Base-by-base conservation (phyloP, 2,888 invertebrate genomes). In the Nomada fabriciana region DNA sequence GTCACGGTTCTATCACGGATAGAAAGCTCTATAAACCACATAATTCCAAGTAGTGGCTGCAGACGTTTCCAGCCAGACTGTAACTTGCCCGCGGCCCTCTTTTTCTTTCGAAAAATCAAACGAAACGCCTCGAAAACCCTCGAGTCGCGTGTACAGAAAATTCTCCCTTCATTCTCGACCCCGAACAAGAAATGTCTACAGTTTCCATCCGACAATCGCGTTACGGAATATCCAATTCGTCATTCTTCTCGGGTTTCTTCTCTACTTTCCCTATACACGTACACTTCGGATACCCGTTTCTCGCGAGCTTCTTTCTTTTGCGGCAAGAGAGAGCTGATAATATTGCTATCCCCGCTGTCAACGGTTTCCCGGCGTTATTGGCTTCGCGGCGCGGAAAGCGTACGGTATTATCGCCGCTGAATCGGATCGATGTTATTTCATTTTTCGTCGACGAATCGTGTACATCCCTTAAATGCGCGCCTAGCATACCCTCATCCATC, bases 181-280 rank as follows among this genome's bases (percentile, higher is more conserved):
- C 0, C 23, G 23, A 25, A 29, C 13, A 10, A 23, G 71, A 55
- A 42, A 43, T 13, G 43, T 63, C 20, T 42, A 57, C 43, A 18
- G 23, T 52, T 57, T 68, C 55, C 25, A 25, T 69, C 23, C 47
- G 25, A 50, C 36, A 80, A 76, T 76, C 23, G 20, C 7, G n/a
- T 53, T 13, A 60, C 29, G 63, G 69, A 78, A 78, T 78, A 81
- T 74, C 79, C 69, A 29, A 65, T 78, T 73, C 36, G 43, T 18
- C 42, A 25, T 68, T 68, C 73, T 29, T 73, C 79, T 82, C 74
- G 36, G 67, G 67, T 82, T 79, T 71, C 82, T 79, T 71, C 82
- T 61, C 42, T 53, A 20, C 76, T 82, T 61, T 23, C 15, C 10
- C 20, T 7, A 9, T 20, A 25, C 23, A 23, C n/a, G 1, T 25